A percentile compares a stretch with the other conserved stretches of the same genome.
Conservation (phyloP, 1,140 invertebrate species). For the Cydia amplana region DNA sequence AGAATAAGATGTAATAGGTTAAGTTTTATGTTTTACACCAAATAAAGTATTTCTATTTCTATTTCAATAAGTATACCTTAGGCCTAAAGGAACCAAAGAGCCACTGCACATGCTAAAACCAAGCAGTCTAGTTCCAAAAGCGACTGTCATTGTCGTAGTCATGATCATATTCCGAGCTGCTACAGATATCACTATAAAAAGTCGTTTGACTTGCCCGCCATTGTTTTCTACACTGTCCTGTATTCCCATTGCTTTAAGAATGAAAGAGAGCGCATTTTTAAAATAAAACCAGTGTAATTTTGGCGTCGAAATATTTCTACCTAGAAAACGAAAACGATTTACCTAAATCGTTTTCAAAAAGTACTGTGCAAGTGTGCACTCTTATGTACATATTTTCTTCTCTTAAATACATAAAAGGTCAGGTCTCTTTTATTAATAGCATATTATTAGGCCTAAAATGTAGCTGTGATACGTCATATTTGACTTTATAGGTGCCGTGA, state of each 20-base stretch:
- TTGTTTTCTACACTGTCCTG: not conserved
- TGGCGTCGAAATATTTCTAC: not conserved
- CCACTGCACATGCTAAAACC: not conserved
- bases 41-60: no score
- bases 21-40: no score
- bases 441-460: no score
- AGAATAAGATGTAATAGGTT: no score
- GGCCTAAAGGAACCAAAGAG: not conserved
- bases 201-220: constrained; percentile 10
- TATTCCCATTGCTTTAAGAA: not conserved
- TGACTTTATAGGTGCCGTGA: no score
- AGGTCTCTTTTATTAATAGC: no score
- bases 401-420: no score
- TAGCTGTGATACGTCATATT: no score
- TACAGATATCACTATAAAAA: constrained; percentile 8
- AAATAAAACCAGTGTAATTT: not conserved
- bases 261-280: not conserved
- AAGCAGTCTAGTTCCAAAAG: constrained; percentile 12
- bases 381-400: no score
- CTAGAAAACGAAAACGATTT: no score
- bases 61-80: no score
- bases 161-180: constrained; percentile 7
- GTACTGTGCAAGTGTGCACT: no score
- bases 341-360: not conserved
- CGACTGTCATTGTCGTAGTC: constrained; percentile 6